Evolutionary conservation across 2,797 vertebrate species (phyloP).

Genomic region (Spondyliosoma cantharus): DNA sequence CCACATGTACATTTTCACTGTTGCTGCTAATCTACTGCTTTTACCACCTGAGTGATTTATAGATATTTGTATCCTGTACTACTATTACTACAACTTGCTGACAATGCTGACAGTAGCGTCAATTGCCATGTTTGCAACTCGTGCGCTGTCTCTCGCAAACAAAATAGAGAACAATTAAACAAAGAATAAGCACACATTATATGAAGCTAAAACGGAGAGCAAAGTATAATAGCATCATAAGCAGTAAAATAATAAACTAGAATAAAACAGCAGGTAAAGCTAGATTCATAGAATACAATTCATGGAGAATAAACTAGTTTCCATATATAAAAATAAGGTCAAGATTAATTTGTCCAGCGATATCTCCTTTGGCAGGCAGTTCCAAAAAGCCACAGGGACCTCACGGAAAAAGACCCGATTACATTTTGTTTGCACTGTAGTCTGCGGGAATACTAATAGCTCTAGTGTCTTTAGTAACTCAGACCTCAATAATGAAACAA

Average conservation of each 20-base stretch:
- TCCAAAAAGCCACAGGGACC: slow-evolving; percentile 28
- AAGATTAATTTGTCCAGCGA: slow-evolving; percentile 18
- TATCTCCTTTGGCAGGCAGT: slow-evolving; percentile 17
- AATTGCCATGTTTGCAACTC: background rate
- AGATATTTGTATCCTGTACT: background rate
- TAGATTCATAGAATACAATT: background rate
- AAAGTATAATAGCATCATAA: background rate
- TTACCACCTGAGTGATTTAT: background rate
- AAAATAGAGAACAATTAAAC: background rate
- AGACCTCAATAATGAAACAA: slow-evolving; percentile 38
- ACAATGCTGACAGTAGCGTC: background rate
- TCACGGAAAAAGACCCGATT: slow-evolving; percentile 24
- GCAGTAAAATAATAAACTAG: background rate
- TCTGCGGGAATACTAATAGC: slow-evolving; percentile 24
- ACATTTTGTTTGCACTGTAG: slow-evolving; percentile 30
- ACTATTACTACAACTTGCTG: background rate
- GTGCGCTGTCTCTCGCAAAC: background rate
- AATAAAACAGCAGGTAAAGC: background rate
- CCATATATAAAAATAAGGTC: slow-evolving; percentile 12
- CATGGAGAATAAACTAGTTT: slow-evolving; percentile 19
- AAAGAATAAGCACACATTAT: background rate
- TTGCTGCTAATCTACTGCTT: background rate
- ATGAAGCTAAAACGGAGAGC: background rate
- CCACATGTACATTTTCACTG: background rate
- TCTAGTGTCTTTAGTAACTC: slow-evolving; percentile 29